phyloP scores from a whole-genome alignment of 1,140 invertebrate species.

The Vollenhovia emeryi region DNA sequence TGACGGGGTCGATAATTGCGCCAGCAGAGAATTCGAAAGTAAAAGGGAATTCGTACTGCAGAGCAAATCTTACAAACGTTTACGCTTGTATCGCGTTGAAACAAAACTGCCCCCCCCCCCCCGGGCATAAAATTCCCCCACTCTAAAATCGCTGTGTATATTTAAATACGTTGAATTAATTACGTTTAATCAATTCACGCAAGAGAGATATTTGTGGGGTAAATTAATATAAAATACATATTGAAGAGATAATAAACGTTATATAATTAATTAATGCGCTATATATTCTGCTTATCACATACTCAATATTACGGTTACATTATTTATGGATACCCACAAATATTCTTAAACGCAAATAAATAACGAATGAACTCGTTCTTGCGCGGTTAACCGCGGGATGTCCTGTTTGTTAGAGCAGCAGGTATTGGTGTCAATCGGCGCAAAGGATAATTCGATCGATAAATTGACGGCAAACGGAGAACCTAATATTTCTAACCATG shows the following conservation, averaged over 20 bases:
- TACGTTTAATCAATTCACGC: neutral
- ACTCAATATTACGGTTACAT: neutral
- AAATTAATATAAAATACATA: conserved; percentile 1
- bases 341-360: neutral
- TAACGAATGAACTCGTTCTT: neutral
- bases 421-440: neutral
- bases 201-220: neutral
- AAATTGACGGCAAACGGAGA: neutral
- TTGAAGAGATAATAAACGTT: neutral
- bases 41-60: neutral
- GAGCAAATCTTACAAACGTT: neutral
- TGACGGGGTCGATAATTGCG: neutral
- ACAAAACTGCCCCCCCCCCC: no score
- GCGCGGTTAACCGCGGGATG: neutral
- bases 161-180: neutral
- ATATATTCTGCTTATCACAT: neutral
- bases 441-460: conserved; percentile 22
- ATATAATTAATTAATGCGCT: neutral
- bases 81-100: neutral
- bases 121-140: neutral
- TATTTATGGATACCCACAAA: neutral
- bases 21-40: neutral
- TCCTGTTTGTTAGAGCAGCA: neutral
- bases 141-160: neutral
- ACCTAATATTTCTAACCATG: conserved; percentile 24